These are phyloP conservation scores for Dasyornis broadbenti DNA, from an alignment of 2,113 vertebrate genomes.

Conservation along the genomic window DNA sequence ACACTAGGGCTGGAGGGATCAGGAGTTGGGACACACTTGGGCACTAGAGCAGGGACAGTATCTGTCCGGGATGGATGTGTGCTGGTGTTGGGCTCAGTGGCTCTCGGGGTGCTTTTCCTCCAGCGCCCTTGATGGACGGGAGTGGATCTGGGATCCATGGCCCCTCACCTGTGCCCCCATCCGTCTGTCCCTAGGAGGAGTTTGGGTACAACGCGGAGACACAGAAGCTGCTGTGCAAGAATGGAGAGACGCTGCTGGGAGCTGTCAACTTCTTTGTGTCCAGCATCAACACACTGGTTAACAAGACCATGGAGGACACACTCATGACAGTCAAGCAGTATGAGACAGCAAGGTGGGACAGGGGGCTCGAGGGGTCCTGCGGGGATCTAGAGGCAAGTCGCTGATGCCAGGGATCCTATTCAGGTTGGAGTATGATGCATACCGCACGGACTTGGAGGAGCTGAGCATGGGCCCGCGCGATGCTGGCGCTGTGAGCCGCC, in stretches of 20 bases:
- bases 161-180: neutral
- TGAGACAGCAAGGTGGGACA: slow-evolving; percentile 84
- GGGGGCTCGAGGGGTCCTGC: neutral
- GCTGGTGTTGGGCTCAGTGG: neutral
- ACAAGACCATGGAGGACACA: slow-evolving; percentile 98
- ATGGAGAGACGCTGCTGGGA: slow-evolving; percentile 92
- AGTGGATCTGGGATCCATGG: rapidly evolving
- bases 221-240: slow-evolving; percentile 94
- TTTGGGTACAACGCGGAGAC: slow-evolving; percentile 98
- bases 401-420: rapidly evolving
- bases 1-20: too few species aligned
- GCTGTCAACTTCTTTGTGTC: slow-evolving; percentile 98
- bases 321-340: slow-evolving; percentile 95
- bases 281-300: slow-evolving; percentile 95
- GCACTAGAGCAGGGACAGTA: rapidly evolving
- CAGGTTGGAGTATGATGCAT: slow-evolving; percentile 94
- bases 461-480: slow-evolving; percentile 89
- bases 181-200: slow-evolving; percentile 81
- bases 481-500: slow-evolving; percentile 80
- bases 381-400: rapidly evolving
- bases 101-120: neutral
- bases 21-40: too few species aligned
- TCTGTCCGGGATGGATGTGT: rapidly evolving
- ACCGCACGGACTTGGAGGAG: slow-evolving; percentile 94
- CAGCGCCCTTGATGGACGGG: neutral